Evolutionary conservation across 2,888 invertebrate species (phyloP).

Genomic region (Latrodectus elegans): DNA sequence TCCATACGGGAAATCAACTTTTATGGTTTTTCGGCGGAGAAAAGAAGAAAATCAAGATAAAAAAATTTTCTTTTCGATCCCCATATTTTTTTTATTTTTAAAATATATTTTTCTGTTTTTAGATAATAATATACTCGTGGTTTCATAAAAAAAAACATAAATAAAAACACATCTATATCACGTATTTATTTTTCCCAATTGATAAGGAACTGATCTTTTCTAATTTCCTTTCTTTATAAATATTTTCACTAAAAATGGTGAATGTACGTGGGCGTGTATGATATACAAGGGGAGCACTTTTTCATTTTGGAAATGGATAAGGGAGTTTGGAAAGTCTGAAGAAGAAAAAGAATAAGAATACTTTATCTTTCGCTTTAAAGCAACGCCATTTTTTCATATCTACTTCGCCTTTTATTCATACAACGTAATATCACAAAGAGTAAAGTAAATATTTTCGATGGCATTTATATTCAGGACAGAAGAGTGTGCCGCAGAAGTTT

Average conservation of each 20-base stretch:
- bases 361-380: background rate
- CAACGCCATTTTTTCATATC: background rate
- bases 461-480: no score
- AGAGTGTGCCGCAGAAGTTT: no score
- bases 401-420: no score
- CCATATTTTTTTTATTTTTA: constrained; percentile 8
- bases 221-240: constrained; percentile 51
- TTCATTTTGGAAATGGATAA: constrained; percentile 34
- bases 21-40: constrained; percentile 44
- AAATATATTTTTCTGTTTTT: constrained; percentile 16
- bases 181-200: constrained; percentile 21
- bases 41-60: background rate
- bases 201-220: background rate
- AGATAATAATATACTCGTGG: constrained; percentile 20
- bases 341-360: background rate
- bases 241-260: background rate
- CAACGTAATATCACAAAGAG: no score
- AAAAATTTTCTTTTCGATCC: background rate
- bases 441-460: no score
- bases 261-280: constrained; percentile 8
- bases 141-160: constrained; percentile 2
- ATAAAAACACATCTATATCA: constrained; percentile 17
- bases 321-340: constrained; percentile 4
- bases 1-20: constrained; percentile 60
- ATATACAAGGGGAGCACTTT: background rate